Percentiles rank a stretch among this genome's conserved stretches.
Conservation (phyloP, 2,797 vertebrate species). For the Periophthalmus magnuspinnatus region DNA sequence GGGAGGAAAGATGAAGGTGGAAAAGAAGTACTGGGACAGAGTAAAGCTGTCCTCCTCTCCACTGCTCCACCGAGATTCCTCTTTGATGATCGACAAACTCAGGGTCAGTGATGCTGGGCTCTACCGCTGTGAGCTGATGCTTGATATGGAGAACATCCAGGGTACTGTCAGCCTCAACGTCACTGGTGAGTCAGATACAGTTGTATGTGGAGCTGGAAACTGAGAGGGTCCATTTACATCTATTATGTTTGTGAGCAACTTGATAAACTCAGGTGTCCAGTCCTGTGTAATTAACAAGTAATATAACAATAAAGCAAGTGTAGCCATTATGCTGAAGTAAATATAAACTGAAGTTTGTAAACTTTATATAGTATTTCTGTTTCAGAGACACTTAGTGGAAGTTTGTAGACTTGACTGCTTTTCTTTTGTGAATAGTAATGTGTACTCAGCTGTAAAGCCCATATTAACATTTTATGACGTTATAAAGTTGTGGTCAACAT, state of each 20-base stretch:
- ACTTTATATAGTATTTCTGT: constrained; percentile 1
- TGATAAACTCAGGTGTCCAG: background rate
- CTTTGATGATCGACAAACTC: constrained; percentile 78
- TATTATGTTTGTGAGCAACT: constrained; percentile 6
- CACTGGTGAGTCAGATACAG: constrained; percentile 76
- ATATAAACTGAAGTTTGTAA: background rate
- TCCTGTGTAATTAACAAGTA: background rate
- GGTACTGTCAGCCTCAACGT: constrained; percentile 77
- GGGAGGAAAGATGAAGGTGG: constrained; percentile 83
- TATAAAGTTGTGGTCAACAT: constrained; percentile 14
- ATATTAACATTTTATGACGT: constrained; percentile 15
- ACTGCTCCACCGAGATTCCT: constrained; percentile 76
- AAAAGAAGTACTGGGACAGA: constrained; percentile 75
- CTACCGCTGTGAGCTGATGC: constrained; percentile 92
- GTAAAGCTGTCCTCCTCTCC: constrained; percentile 79
- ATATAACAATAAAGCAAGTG: background rate
- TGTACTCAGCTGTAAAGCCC: constrained; percentile 7
- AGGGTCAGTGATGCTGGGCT: constrained; percentile 85
- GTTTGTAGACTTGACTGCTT: background rate
- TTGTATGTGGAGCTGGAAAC: background rate
- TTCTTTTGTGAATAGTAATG: background rate
- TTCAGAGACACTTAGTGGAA: background rate
- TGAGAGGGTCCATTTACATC: constrained; percentile 27
- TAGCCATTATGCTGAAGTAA: background rate
- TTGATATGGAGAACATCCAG: constrained; percentile 87